Percentiles rank a stretch among this genome's conserved stretches.
These are phyloP conservation scores for Nasonia oneida DNA, from an alignment of 2,888 invertebrate genomes.

Conservation along the genomic window DNA sequence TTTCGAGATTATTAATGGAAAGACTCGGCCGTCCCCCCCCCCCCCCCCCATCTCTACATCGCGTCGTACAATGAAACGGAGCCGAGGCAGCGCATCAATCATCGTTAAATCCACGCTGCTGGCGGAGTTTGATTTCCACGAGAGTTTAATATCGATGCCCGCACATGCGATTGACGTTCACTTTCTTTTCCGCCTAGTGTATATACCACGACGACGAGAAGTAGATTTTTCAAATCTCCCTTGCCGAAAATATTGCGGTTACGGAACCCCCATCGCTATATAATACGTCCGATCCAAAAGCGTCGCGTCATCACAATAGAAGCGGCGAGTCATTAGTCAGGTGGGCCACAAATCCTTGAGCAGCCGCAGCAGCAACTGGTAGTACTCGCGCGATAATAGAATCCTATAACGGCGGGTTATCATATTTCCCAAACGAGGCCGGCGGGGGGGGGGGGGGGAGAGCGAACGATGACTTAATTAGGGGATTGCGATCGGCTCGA, in stretches of 20 bases:
- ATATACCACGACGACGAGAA: not conserved
- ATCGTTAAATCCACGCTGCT: constrained; percentile 2
- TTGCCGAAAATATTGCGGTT: not conserved
- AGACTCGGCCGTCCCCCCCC: not conserved
- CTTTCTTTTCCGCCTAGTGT: not conserved
- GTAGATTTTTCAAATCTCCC: not conserved
- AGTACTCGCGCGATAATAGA: constrained; percentile 39
- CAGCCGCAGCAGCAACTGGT: not conserved
- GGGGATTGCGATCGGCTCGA: constrained; percentile 21
- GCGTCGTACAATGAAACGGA: not conserved
- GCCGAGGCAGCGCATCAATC: not conserved
- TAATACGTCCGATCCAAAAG: not conserved
- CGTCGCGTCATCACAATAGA: constrained; percentile 30
- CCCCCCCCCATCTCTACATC: not conserved
- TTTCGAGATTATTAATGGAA: constrained; percentile 13
- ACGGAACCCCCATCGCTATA: not conserved
- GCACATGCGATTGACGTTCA: not conserved
- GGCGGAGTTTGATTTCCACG: constrained; percentile 6
- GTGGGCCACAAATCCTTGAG: constrained; percentile 34
- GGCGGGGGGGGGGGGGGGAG: not conserved
- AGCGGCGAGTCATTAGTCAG: constrained; percentile 21
- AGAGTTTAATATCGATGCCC: not conserved
- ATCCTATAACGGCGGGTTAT: constrained; percentile 39
- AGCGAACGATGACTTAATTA: constrained; percentile 42
- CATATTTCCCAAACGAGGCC: constrained; percentile 33